Evolutionary conservation across 2,888 invertebrate genomes (phyloP), one percentile per base, ranked within the genome.

Genomic region (Pterobdella sp.): DNA sequence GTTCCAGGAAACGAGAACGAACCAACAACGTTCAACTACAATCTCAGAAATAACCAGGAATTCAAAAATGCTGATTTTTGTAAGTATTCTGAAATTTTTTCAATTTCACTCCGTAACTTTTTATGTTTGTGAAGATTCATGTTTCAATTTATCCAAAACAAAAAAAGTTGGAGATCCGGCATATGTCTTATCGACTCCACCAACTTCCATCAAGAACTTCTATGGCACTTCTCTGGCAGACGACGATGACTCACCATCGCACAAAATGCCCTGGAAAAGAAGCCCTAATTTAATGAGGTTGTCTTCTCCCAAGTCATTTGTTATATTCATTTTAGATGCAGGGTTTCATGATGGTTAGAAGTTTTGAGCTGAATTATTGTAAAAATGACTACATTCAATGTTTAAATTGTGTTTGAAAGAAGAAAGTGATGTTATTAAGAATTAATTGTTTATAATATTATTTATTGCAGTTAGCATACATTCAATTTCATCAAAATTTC

Each of bases 161-260:
- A 42, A 42, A 42, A 42, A 63, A 68, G 68, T 36, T 14, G 68
- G 37, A 1, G 68, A 68, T 10, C 26, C 68, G 18, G 26, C 10
- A 4, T 68, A 68, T 26, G 31, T 68, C 1, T 31, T 68, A 18
- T 10, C 68, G 26, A 68, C 68, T 10, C 68, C 68, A 29, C 68
- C 68, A 7, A 68, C n/a, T 31, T 37, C 37, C 22, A 22, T 68
- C 10, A 68, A 31, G 26, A 68, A 68, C 68, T 68, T 36, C 35
- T 26, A 22, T 0, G 68, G 68, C n/a, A 68, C 68, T 4, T 37
- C 68, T 4, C 42, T 68, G 3, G 68, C 68, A 1, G 68, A 68
- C 1, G 26, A 63, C 31, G 63, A 63, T 22, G 68, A 68, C 29
- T 14, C 7, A 42, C 49, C 7, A 14, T 14, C 49, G 7, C 49